Evolutionary conservation across 37 sponge, comb jelly and placozoan species (phyloP).

Genomic region (Agelas oroides): DNA sequence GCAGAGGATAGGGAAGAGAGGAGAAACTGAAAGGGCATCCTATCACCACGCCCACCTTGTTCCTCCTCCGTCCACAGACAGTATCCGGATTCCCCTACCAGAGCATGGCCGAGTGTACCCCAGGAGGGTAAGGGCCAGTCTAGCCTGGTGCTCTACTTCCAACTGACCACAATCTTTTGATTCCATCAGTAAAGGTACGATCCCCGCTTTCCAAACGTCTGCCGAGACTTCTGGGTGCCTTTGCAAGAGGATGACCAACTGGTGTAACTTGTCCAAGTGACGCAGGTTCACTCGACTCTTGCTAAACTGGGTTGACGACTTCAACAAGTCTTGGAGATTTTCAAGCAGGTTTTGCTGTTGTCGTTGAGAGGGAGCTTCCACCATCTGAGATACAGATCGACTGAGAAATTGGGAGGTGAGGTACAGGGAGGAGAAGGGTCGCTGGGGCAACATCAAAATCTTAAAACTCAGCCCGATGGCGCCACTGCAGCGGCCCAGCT

Average conservation of each 20-base stretch:
- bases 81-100: slow-evolving; percentile 68
- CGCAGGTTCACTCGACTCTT: background rate
- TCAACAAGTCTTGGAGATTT: background rate
- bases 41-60: slow-evolving; percentile 57
- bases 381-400: no score
- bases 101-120: slow-evolving; percentile 56
- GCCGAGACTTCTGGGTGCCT: background rate
- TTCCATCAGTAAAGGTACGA: slow-evolving; percentile 38
- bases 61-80: slow-evolving; percentile 88
- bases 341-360: background rate
- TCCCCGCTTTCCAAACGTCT: slow-evolving; percentile 31
- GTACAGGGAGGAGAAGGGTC: no score
- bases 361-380: no score
- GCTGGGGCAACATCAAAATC: no score
- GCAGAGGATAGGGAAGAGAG: no score
- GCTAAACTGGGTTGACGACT: no score
- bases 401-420: no score
- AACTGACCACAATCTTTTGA: slow-evolving; percentile 8
- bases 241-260: slow-evolving; percentile 16
- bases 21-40: no score
- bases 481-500: no score
- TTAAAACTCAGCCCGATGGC: no score
- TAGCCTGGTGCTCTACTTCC: slow-evolving; percentile 54
- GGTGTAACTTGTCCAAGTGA: slow-evolving; percentile 35
- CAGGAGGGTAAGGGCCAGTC: slow-evolving; percentile 56